Conservation (phyloP, 2,888 invertebrate species). For the Habrosyne pyritoides region DNA sequence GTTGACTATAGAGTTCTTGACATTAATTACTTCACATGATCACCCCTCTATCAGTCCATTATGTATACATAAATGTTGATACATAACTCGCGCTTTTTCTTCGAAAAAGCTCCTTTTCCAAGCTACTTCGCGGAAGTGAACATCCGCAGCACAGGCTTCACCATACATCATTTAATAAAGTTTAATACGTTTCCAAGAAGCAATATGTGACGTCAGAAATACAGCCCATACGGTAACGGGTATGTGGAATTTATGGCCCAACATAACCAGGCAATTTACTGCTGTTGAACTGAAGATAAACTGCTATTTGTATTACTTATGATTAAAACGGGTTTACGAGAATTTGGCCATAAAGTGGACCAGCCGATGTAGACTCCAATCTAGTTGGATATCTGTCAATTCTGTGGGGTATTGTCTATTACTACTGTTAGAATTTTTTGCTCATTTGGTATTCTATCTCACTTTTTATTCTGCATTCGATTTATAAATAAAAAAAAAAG, state of each 20-base stretch:
- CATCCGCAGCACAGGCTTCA: not conserved
- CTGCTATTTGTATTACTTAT: constrained; percentile 5
- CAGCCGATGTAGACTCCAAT: not conserved
- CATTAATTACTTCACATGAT: no score
- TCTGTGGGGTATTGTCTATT: not conserved
- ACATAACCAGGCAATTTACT: constrained; percentile 3
- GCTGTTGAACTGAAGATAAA: constrained; percentile 8
- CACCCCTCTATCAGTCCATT: no score
- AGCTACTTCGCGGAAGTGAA: not conserved
- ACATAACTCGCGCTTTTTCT: no score
- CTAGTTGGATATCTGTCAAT: not conserved
- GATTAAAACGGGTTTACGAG: constrained; percentile 6
- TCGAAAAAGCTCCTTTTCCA: no score
- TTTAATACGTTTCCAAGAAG: not conserved
- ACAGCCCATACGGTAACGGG: not conserved
- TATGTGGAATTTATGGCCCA: not conserved
- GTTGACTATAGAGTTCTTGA: no score
- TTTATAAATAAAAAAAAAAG: no score
- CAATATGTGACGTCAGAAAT: not conserved
- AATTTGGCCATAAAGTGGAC: not conserved
- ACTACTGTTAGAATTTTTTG: not conserved
- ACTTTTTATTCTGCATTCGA: not conserved
- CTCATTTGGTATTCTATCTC: not conserved
- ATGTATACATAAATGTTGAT: no score
- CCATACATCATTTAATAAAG: not conserved